Evolutionary conservation across 2,888 invertebrate genomes (phyloP).

Genomic region (Scaptomyza polygonia): DNA sequence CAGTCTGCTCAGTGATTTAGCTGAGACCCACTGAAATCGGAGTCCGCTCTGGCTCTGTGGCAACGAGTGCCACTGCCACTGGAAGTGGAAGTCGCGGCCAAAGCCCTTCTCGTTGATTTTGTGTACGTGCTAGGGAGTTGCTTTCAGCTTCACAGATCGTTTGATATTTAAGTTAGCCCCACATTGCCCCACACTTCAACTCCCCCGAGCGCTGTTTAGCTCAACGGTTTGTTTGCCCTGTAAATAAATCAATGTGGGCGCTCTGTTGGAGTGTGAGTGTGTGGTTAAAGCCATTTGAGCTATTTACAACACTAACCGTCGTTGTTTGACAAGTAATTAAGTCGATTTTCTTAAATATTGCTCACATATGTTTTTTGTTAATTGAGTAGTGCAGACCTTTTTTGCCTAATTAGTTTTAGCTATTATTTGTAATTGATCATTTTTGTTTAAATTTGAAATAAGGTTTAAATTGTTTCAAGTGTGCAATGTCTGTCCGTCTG

Average conservation of each 20-base stretch:
- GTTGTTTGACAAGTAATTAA: conserved; percentile 78
- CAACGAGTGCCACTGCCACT: no score
- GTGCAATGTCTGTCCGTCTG: no score
- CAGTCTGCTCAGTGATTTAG: conserved; percentile 33
- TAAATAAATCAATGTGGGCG: conserved; percentile 67
- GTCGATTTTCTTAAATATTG: conserved; percentile 40
- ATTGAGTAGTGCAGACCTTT: conserved; percentile 1
- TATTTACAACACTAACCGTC: conserved; percentile 71
- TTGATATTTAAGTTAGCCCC: conserved; percentile 60
- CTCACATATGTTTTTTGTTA: conserved; percentile 4
- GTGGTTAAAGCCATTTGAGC: conserved; percentile 61
- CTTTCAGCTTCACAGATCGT: conserved; percentile 72
- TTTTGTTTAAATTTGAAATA: no score
- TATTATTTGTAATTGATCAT: not conserved
- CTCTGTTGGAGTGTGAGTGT: conserved; percentile 17
- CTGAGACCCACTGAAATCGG: conserved; percentile 42
- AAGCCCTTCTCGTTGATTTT: conserved; percentile 17
- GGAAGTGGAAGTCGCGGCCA: not conserved
- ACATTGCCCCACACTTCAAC: not conserved
- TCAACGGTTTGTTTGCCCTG: conserved; percentile 63
- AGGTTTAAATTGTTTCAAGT: no score
- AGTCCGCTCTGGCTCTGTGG: conserved; percentile 23
- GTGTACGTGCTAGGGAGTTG: conserved; percentile 67
- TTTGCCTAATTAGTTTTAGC: conserved; percentile 1
- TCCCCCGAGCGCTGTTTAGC: conserved; percentile 15